These are phyloP conservation scores for Stegana nigrithorax DNA, from an alignment of 2,888 invertebrate genomes.

Conservation along the genomic window DNA sequence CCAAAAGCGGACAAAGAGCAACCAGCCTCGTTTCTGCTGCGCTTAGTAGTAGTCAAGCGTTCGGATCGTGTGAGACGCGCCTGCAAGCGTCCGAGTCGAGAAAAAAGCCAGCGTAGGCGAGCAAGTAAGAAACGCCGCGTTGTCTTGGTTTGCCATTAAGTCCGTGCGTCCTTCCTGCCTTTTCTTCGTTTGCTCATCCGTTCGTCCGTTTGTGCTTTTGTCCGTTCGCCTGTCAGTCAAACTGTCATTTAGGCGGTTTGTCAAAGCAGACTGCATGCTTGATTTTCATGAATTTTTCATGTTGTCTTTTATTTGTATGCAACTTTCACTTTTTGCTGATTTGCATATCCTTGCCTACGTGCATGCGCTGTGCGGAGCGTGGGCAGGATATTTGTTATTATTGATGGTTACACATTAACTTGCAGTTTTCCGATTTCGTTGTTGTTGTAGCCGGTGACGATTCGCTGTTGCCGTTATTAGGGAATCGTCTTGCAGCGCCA, in stretches of 20 bases:
- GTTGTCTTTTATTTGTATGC: no score
- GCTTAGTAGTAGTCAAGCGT: conserved; percentile 49
- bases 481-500: not conserved
- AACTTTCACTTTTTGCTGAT: not conserved
- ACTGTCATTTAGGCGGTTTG: not conserved
- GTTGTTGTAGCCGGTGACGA: conserved; percentile 21
- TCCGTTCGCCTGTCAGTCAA: not conserved
- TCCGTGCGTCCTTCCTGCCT: not conserved
- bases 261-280: no score
- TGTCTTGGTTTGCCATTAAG: not conserved
- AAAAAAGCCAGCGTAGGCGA: not conserved
- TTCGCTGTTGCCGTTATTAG: conserved; percentile 35
- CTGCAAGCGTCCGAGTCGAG: conserved; percentile 22
- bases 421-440: conserved; percentile 35
- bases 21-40: no score
- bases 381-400: conserved; percentile 36
- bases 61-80: conserved; percentile 50
- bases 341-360: not conserved
- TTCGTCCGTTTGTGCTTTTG: not conserved
- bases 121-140: not conserved
- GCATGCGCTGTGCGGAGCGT: not conserved
- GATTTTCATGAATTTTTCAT: not conserved
- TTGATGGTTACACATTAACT: conserved; percentile 57
- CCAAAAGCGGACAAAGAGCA: no score
- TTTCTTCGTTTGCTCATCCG: not conserved